These are phyloP conservation scores for Eptesicus fuscus DNA, from an alignment of 2,113 vertebrate genomes.

Conservation along the genomic window DNA sequence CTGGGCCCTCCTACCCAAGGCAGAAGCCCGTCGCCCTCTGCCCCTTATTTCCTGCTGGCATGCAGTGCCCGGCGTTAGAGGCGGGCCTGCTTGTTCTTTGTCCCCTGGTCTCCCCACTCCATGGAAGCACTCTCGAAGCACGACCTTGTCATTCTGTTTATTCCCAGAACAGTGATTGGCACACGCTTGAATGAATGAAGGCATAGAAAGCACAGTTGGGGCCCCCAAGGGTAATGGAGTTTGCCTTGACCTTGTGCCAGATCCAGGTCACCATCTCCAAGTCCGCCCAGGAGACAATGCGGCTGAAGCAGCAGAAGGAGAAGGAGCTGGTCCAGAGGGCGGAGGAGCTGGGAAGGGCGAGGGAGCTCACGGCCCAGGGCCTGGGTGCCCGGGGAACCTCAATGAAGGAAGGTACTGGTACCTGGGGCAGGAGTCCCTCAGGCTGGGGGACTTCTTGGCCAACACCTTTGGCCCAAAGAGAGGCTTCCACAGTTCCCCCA, in stretches of 20 bases:
- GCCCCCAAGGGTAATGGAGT: not conserved
- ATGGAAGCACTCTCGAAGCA: not conserved
- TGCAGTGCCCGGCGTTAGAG: not conserved
- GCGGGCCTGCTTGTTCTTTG: not conserved
- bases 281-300: constrained; percentile 78
- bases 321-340: constrained; percentile 33
- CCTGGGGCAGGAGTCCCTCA: not conserved
- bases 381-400: not conserved
- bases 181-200: not conserved
- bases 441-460: not conserved
- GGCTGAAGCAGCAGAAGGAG: constrained; percentile 60
- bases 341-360: constrained; percentile 31
- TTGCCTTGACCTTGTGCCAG: constrained; percentile 58
- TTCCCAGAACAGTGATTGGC: not conserved
- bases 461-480: not conserved
- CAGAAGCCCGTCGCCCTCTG: not conserved
- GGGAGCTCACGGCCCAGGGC: not conserved
- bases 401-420: constrained; percentile 65
- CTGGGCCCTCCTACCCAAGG: not conserved
- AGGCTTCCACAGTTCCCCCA: accelerated
- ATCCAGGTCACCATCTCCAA: constrained; percentile 69
- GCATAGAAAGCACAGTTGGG: not conserved
- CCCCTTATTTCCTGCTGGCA: not conserved
- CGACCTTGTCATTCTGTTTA: not conserved
- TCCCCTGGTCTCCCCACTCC: not conserved